Percentiles rank a stretch among this genome's conserved stretches.
Conservation (phyloP, 2,113 vertebrate genomes). For the Silurus glanis region DNA sequence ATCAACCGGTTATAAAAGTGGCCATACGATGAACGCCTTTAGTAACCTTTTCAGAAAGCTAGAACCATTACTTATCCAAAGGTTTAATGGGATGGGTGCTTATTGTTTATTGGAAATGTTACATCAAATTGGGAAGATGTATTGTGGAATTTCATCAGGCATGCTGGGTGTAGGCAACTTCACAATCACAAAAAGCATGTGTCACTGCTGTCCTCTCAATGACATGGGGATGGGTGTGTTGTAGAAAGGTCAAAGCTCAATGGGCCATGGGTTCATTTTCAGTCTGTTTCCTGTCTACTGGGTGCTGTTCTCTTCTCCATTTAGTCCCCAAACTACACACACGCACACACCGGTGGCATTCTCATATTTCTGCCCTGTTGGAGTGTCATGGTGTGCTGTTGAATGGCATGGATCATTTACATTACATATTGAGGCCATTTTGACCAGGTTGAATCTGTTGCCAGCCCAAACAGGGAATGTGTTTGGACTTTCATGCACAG, state of each 20-base stretch:
- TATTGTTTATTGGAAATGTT: too few species aligned
- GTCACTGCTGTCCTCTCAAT: slow-evolving; percentile 18
- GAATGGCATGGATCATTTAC: slow-evolving; percentile 46
- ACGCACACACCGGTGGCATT: slow-evolving; percentile 29
- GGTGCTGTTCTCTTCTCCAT: slow-evolving; percentile 32
- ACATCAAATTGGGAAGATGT: neutral
- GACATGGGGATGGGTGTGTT: slow-evolving; percentile 31
- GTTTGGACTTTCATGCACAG: slow-evolving; percentile 22
- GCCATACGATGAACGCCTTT: neutral
- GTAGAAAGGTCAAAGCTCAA: slow-evolving; percentile 35
- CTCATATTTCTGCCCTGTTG: slow-evolving; percentile 37
- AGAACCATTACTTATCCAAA: neutral
- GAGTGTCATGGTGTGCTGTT: slow-evolving; percentile 36
- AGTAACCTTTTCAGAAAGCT: neutral
- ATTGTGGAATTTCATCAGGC: neutral
- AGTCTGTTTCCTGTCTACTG: slow-evolving; percentile 53
- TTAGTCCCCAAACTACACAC: slow-evolving; percentile 9
- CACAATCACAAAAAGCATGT: neutral
- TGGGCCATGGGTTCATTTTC: slow-evolving; percentile 50
- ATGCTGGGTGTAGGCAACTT: neutral
- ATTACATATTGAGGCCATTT: slow-evolving; percentile 42
- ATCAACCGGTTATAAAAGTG: neutral
- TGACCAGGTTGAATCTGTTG: slow-evolving; percentile 34
- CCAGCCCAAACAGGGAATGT: slow-evolving; percentile 46
- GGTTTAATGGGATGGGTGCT: too few species aligned